Evolutionary conservation across 2,888 invertebrate species (phyloP).

Genomic region (Drosophila nr. medialis): DNA sequence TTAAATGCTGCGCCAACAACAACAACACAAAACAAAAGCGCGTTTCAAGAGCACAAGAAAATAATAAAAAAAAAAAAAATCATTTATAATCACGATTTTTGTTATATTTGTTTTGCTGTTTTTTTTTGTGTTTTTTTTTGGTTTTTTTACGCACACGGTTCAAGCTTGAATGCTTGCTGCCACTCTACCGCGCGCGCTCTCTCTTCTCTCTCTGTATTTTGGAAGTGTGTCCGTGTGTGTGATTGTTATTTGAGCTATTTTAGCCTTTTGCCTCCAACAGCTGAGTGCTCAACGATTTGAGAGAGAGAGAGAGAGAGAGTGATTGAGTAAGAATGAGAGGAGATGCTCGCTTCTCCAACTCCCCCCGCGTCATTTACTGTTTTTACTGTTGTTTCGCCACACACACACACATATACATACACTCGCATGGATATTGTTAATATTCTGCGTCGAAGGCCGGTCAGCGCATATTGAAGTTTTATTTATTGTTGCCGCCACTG

Average conservation of each 20-base stretch:
- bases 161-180: conserved; percentile 36
- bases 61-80: conserved; percentile 13
- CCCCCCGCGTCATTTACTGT: conserved; percentile 5
- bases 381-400: conserved; percentile 22
- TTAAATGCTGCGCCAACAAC: conserved; percentile 31
- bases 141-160: conserved; percentile 56
- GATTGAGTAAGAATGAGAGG: conserved; percentile 1
- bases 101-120: conserved; percentile 41
- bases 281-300: conserved; percentile 32
- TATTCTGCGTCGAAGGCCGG: conserved; percentile 68
- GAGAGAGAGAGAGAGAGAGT: conserved; percentile 5
- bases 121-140: conserved; percentile 11
- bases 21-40: conserved; percentile 41
- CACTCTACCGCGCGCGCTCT: conserved; percentile 17
- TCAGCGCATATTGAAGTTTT: conserved; percentile 65
- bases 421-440: conserved; percentile 50
- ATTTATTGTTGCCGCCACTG: conserved; percentile 45
- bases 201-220: conserved; percentile 1
- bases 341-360: conserved; percentile 36
- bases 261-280: conserved; percentile 52
- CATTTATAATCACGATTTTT: conserved; percentile 38
- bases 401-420: conserved; percentile 12
- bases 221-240: conserved; percentile 16
- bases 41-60: conserved; percentile 50
- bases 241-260: conserved; percentile 47